phyloP scores from a whole-genome alignment of 2,888 invertebrate genomes.

The Diachrysia chrysitis region DNA sequence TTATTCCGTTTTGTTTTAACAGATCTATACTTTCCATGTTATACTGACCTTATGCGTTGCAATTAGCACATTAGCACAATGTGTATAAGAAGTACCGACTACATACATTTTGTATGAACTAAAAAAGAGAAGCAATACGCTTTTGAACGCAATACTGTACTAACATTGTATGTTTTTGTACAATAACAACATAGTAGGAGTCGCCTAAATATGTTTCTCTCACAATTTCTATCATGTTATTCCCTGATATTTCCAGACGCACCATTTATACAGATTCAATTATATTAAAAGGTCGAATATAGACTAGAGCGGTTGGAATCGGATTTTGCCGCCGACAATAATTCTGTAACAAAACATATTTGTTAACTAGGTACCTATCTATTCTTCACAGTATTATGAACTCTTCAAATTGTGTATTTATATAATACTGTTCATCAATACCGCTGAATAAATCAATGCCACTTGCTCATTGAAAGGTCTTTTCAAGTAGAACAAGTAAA shows the following conservation, averaged over 20 bases:
- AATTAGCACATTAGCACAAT: constrained; percentile 5
- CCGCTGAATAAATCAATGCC: not conserved
- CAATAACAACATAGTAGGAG: not conserved
- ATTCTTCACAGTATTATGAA: not conserved
- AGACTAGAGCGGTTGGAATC: too few relatives aligned
- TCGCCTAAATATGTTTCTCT: not conserved
- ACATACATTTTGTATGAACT: not conserved
- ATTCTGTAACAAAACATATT: too few relatives aligned
- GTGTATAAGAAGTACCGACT: not conserved
- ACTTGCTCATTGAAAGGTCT: not conserved
- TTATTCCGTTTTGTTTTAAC: not conserved
- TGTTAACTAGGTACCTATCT: not conserved
- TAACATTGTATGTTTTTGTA: not conserved
- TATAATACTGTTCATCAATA: not conserved
- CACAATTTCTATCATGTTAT: not conserved
- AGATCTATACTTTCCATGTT: not conserved
- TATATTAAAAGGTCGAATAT: too few relatives aligned
- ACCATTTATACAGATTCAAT: too few relatives aligned
- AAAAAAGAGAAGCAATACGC: not conserved
- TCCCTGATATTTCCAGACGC: too few relatives aligned
- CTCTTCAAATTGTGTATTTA: not conserved
- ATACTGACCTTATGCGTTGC: not conserved
- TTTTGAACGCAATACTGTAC: not conserved
- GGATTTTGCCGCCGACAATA: too few relatives aligned
- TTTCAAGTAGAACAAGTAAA: not conserved